These are phyloP conservation scores for Callaeas wilsoni DNA, from an alignment of 2,113 vertebrate species.

Conservation along the genomic window DNA sequence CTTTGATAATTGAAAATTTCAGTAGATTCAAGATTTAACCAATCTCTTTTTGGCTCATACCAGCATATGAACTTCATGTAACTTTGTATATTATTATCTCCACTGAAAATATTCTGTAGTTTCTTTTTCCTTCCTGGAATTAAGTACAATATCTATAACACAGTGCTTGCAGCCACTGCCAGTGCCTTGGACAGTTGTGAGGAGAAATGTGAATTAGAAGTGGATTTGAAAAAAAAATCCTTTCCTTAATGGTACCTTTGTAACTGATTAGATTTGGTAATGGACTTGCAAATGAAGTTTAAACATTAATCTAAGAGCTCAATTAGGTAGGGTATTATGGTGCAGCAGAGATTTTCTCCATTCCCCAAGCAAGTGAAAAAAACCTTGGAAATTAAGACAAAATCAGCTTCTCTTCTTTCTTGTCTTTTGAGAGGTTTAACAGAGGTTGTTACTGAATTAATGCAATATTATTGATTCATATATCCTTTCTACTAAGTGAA, in stretches of 20 bases:
- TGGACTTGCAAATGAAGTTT: conserved; percentile 67
- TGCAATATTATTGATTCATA: conserved; percentile 39
- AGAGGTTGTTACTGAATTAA: conserved; percentile 56
- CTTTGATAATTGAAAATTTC: not conserved
- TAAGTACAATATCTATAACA: not conserved
- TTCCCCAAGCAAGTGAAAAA: conserved; percentile 35
- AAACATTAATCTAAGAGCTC: conserved; percentile 65
- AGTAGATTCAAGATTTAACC: not conserved
- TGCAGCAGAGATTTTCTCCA: conserved; percentile 23
- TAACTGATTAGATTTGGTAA: conserved; percentile 62
- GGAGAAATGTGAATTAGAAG: not conserved
- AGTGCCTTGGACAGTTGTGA: not conserved
- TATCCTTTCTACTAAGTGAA: not conserved
- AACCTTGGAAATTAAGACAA: conserved; percentile 29
- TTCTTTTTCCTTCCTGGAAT: not conserved
- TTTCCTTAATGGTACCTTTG: conserved; percentile 38
- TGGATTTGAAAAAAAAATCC: not conserved
- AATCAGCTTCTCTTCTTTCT: conserved; percentile 33
- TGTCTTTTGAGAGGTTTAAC: conserved; percentile 34
- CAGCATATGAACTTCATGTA: not conserved
- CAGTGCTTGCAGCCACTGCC: not conserved
- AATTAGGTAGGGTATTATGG: conserved; percentile 45
- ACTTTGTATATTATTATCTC: not conserved
- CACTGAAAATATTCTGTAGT: not conserved
- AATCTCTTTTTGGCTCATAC: not conserved